These are phyloP conservation scores for Tragelaphus strepsiceros DNA, from an alignment of 2,113 vertebrate species.

Conservation along the genomic window DNA sequence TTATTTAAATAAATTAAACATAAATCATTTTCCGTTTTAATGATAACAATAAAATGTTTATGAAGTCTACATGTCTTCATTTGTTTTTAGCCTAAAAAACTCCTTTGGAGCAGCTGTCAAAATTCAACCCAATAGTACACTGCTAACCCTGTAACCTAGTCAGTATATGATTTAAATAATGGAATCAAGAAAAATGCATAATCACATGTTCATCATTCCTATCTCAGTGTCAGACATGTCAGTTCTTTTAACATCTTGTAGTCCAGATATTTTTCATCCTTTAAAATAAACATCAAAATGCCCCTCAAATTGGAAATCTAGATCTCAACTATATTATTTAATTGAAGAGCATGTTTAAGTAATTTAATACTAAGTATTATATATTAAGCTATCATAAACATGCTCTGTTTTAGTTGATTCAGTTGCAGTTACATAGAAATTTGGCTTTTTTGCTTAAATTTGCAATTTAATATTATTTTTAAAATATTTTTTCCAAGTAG, in stretches of 20 bases:
- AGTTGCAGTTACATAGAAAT: background rate
- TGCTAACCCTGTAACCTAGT: background rate
- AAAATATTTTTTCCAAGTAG: background rate
- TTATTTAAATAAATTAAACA: constrained; percentile 6
- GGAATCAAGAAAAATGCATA: background rate
- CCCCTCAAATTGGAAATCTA: background rate
- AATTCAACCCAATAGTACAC: background rate
- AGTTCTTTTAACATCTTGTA: background rate
- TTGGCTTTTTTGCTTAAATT: background rate
- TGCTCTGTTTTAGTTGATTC: background rate
- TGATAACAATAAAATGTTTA: background rate
- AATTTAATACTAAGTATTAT: background rate
- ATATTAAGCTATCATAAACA: background rate
- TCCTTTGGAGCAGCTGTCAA: background rate
- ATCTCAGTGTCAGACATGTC: background rate
- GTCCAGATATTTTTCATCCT: background rate
- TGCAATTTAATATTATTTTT: background rate
- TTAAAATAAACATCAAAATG: background rate
- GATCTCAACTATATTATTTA: background rate
- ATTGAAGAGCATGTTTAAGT: background rate
- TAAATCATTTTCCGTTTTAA: background rate
- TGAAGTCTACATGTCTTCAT: background rate
- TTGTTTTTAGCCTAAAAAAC: background rate
- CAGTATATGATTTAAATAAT: background rate
- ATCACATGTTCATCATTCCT: background rate